Evolutionary conservation across 2,113 vertebrate species (phyloP), one percentile per base, ranked within the genome.

Genomic region (Origma solitaria): DNA sequence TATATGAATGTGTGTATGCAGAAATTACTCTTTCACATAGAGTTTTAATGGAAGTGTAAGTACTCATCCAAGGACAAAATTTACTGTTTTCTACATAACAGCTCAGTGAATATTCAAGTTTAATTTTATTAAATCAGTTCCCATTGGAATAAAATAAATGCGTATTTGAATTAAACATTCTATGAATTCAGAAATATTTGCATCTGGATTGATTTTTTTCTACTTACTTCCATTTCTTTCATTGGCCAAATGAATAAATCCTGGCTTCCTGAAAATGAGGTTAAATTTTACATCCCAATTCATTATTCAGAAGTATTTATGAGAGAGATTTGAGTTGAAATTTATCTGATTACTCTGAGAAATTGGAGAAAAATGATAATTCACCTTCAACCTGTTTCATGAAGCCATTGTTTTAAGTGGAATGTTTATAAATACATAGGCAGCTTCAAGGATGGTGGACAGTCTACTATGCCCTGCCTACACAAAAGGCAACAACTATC

Each of bases 401-500:
- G 27, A 86, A 85, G 66, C 64, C 45, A 38, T 22, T 51, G 21
- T 68, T 83, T 81, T 54, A 57, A n/a, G 22, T 53, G 35, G 21
- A 54, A 50, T n/a, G 22, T 70, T 77, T 10, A 15, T 47, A 90
- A 94, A 72, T 14, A 53, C 3, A 69, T 4, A 28, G 37, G 42
- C 56, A 91, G 47, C 47, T 93, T 94, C 80, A 84, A 72, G 79
- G 76, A 86, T 27, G 53, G 54, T 80, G 81, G 76, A 66, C 75
- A 90, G 28, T 54, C 42, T 70, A 27, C 27, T 86, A 38, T 54
- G 62, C n/a, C 40, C 69, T 82, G 45, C 11, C 35, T 35, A 65
- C 81, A 93, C 82, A 88, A 92, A 94, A 22, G 47, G 30, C 69
- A 58, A 85, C 89, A 96, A 88, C 73, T 83, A 90, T 65, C 91